Conservation (phyloP, 1,140 invertebrate genomes). For the honey bee (Apis mellifera) region DNA sequence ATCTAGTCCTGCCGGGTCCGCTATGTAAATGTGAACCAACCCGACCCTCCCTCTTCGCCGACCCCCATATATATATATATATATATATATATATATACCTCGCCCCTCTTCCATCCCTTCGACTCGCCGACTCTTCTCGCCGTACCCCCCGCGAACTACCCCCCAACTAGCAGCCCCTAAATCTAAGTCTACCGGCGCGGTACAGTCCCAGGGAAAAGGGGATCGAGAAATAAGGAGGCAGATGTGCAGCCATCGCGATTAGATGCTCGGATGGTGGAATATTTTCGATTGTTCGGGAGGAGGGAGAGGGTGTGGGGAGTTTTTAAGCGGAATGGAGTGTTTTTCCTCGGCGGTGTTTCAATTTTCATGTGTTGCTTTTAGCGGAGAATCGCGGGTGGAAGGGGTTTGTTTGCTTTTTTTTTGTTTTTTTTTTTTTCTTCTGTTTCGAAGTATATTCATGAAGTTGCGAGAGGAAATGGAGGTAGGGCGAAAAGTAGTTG, state of each 20-base stretch:
- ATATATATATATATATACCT: slow-evolving; percentile 65
- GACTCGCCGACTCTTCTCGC: slow-evolving; percentile 61
- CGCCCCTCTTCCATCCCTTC: slow-evolving; percentile 60
- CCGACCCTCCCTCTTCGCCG: slow-evolving; percentile 61
- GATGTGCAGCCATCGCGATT: slow-evolving; percentile 43
- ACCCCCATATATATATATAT: too few species aligned
- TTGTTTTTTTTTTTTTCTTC: neutral
- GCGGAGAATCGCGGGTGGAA: neutral
- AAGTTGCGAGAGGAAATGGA: neutral
- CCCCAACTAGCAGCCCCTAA: slow-evolving; percentile 80
- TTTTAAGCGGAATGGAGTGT: neutral
- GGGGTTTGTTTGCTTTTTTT: neutral
- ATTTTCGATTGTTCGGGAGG: neutral
- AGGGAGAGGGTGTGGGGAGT: too few species aligned
- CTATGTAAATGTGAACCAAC: slow-evolving; percentile 81
- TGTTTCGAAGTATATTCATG: neutral
- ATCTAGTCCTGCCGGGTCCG: slow-evolving; percentile 80
- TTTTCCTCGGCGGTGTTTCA: neutral
- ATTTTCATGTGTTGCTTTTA: neutral
- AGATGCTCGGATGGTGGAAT: neutral
- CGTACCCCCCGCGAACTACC: slow-evolving; percentile 78
- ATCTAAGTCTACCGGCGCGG: slow-evolving; percentile 79
- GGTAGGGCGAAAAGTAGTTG: too few species aligned
- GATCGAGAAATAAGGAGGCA: slow-evolving; percentile 28
- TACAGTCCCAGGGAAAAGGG: slow-evolving; percentile 77